Conservation (phyloP, 2,888 invertebrate genomes). For the Andrena fulva region DNA sequence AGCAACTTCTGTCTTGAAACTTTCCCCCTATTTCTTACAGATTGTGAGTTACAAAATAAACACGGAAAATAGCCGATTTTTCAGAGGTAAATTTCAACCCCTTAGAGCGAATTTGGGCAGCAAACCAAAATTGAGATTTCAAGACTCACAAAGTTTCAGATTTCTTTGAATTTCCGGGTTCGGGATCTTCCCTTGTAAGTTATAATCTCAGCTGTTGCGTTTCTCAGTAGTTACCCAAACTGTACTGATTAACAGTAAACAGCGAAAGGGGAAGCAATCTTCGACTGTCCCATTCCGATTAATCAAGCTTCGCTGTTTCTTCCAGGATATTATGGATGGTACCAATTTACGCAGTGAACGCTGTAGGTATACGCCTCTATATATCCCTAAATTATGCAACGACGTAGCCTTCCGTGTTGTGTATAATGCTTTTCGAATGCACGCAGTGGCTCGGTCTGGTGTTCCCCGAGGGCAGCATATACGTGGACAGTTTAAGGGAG, state of each 20-base stretch:
- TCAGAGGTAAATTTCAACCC: too few species aligned
- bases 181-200: too few species aligned
- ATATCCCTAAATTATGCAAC: background rate
- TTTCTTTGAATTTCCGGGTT: too few species aligned
- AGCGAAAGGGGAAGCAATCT: background rate
- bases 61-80: too few species aligned
- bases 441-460: slow-evolving; percentile 94
- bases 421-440: slow-evolving; percentile 28
- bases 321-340: slow-evolving; percentile 98
- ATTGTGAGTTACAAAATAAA: too few species aligned
- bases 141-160: too few species aligned
- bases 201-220: too few species aligned
- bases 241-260: background rate
- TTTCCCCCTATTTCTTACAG: too few species aligned
- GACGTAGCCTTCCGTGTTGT: background rate
- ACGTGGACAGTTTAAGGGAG: slow-evolving; percentile 96
- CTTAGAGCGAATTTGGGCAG: too few species aligned
- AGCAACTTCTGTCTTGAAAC: too few species aligned
- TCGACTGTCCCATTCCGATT: background rate
- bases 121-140: too few species aligned
- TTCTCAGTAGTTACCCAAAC: too few species aligned
- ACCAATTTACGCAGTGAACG: slow-evolving; percentile 97
- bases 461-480: slow-evolving; percentile 95
- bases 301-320: slow-evolving; percentile 50
- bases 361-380: slow-evolving; percentile 87